These are phyloP conservation scores for Contarinia nasturtii DNA, from an alignment of 1,140 invertebrate genomes.

Conservation along the genomic window DNA sequence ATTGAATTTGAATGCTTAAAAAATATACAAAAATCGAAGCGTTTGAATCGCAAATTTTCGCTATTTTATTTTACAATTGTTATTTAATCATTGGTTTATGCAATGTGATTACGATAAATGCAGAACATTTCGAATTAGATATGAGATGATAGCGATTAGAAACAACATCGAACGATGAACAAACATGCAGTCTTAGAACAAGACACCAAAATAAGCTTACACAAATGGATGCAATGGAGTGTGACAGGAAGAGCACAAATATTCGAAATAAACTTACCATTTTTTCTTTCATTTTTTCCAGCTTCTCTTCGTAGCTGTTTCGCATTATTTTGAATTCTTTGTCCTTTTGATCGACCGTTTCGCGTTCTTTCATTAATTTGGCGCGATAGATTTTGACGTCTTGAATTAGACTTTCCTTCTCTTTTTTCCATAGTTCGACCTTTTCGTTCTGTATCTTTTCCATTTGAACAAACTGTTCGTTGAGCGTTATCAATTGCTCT, in stretches of 20 bases:
- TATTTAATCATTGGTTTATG: no score
- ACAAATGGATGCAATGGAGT: no score
- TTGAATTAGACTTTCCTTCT: conserved; percentile 1
- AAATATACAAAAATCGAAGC: background rate
- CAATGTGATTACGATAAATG: no score
- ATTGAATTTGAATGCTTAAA: background rate
- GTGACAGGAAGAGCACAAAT: background rate
- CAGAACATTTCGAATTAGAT: no score
- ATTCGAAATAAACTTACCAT: conserved; percentile 31
- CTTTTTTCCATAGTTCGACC: conserved; percentile 3
- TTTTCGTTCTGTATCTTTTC: conserved; percentile 4
- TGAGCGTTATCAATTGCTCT: conserved; percentile 5
- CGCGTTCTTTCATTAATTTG: background rate
- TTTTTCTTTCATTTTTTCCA: conserved; percentile 45
- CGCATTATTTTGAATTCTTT: conserved; percentile 22
- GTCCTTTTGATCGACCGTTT: background rate
- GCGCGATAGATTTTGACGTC: background rate
- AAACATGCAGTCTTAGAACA: no score
- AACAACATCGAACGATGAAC: no score
- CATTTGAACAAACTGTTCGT: conserved; percentile 4
- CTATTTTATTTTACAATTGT: no score
- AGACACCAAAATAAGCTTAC: no score
- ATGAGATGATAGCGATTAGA: no score
- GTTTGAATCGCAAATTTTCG: no score
- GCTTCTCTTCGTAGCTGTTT: conserved; percentile 40